These are phyloP conservation scores for Euphonia xanthogaster DNA, from an alignment of 2,797 vertebrate species.

Conservation along the genomic window DNA sequence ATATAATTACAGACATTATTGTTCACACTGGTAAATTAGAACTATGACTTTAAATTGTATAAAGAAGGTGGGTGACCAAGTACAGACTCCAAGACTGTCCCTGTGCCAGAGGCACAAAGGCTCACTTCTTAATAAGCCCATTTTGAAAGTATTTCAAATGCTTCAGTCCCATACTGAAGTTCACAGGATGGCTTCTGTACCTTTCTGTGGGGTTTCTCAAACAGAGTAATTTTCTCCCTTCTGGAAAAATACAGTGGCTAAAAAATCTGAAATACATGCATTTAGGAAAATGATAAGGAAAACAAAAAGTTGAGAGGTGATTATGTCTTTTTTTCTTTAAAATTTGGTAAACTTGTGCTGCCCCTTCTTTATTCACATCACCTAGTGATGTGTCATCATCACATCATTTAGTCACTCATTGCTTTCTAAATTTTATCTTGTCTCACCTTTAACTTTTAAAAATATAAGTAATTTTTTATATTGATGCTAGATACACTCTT, in stretches of 20 bases:
- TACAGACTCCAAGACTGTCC: not conserved
- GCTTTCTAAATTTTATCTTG: not conserved
- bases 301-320: not conserved
- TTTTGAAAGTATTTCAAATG: not conserved
- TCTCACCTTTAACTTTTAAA: not conserved
- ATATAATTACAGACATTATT: not conserved
- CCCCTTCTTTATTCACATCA: not conserved
- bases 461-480: not conserved
- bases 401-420: not conserved
- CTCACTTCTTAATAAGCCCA: not conserved
- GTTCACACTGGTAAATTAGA: not conserved
- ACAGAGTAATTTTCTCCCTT: not conserved
- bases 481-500: not conserved
- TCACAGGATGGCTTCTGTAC: not conserved
- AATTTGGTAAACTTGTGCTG: not conserved
- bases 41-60: not conserved
- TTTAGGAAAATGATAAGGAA: not conserved
- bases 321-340: not conserved
- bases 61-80: not conserved
- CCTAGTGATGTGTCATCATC: not conserved
- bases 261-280: not conserved
- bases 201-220: not conserved
- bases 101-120: not conserved
- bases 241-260: not conserved
- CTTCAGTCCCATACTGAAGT: not conserved